These are phyloP conservation scores for Notolabrus celidotus DNA, from an alignment of 2,797 vertebrate species.

Conservation along the genomic window DNA sequence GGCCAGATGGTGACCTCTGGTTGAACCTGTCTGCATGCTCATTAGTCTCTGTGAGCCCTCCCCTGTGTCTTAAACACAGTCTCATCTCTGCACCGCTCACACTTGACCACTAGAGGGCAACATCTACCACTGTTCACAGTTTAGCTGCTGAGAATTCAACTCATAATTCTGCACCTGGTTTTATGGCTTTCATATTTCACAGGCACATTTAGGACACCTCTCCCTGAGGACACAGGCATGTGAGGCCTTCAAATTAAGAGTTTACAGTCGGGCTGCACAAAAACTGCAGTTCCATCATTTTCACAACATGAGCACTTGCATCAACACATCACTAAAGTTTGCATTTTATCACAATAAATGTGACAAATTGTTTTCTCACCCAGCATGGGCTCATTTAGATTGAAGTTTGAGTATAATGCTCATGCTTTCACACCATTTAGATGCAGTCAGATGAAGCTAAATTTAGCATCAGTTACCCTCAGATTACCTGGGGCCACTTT, in stretches of 20 bases:
- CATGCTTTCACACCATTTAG: too few species aligned
- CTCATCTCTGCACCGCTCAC: constrained; percentile 1
- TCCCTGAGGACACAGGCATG: constrained; percentile 26
- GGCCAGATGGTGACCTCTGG: constrained; percentile 94
- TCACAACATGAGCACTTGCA: too few species aligned
- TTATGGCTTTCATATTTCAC: constrained; percentile 40
- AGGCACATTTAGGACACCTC: constrained; percentile 30
- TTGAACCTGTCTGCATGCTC: constrained; percentile 92
- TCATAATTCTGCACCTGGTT: constrained; percentile 6
- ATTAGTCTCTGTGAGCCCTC: constrained; percentile 86
- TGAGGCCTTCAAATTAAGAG: not conserved
- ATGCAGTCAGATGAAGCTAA: too few species aligned
- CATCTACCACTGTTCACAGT: constrained; percentile 76
- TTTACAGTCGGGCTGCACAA: too few species aligned
- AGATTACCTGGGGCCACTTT: too few species aligned
- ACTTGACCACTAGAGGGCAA: constrained; percentile 84
- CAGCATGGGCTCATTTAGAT: too few species aligned
- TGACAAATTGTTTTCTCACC: too few species aligned
- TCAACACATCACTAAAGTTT: too few species aligned
- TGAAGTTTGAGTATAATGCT: too few species aligned
- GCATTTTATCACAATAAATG: too few species aligned
- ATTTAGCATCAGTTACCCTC: too few species aligned
- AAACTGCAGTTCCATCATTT: too few species aligned
- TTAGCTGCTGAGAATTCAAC: not conserved
- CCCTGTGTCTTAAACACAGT: constrained; percentile 52